Base-by-base conservation (phyloP, 2,113 vertebrate species). In the Delphinapterus leucas region DNA sequence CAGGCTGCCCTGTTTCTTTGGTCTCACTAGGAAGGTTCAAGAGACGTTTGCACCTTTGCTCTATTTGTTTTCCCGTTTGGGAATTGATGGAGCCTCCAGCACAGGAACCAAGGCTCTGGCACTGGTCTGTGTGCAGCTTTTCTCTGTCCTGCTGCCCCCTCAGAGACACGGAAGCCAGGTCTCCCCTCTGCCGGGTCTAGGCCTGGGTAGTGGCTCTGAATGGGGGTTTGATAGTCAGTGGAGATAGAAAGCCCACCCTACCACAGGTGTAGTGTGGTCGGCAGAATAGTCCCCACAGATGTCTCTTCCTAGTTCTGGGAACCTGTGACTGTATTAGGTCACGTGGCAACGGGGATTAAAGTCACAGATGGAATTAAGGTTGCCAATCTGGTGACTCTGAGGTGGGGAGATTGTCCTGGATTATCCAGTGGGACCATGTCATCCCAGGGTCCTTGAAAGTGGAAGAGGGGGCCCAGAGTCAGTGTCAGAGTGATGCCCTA, bases 121-220 rank as follows among this genome's bases (percentile, higher is more conserved):
- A 0, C n/a, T 9, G 31, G 41, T 0, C 25, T 2, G 10, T 1
- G 53, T 8, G 2, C 0, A 8, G 25, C 41, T 36, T 4, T 25
- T 25, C 58, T 28, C 28, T 17, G 58, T 23, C 55, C 25, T 0
- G 2, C 65, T 53, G 44, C 47, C 38, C 47, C n/a, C 55, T 11
- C 0, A 0, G 18, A 61, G 31, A 53, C 8, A 0, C 0, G 0
- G 17, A 18, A 26, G 6, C 33, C 67, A 1, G 2, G 53, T 8
- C 1, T 2, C 60, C 26, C 60, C 41, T 20, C 8, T 15, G 49
- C 41, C 2, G 33, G 28, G 5, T 41, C 90, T 11, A 9, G 60
- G 44, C 92, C 17, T 36, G 0, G 18, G 15, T 2, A 4, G 33
- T 49, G 7, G 5, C 31, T 55, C 58, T 6, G 11, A 0, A 0